Percentiles rank a stretch among this genome's conserved stretches.
These are phyloP conservation scores for Lycaon pictus DNA, from an alignment of 2,113 vertebrate species.

Conservation along the genomic window DNA sequence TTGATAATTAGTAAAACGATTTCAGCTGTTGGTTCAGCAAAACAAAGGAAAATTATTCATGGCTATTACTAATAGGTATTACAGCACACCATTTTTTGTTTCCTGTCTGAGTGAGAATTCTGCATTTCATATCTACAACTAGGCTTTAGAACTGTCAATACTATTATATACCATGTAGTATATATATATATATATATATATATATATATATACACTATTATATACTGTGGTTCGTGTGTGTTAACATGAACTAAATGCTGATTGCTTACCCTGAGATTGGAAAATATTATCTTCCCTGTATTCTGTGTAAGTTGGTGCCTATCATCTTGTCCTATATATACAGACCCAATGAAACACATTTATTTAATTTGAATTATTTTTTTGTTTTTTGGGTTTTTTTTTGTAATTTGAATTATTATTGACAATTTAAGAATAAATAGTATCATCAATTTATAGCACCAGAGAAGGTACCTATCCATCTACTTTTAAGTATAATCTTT, in stretches of 20 bases:
- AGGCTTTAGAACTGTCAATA: not conserved
- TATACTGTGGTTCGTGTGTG: too few relatives aligned
- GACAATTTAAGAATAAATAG: slow-evolving; percentile 7
- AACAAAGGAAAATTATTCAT: slow-evolving; percentile 51
- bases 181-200: too few relatives aligned
- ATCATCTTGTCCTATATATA: not conserved
- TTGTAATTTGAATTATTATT: slow-evolving; percentile 42
- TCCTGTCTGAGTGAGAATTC: not conserved
- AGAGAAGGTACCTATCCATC: not conserved
- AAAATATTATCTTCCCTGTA: slow-evolving; percentile 11
- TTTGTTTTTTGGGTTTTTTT: too few relatives aligned
- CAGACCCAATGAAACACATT: not conserved
- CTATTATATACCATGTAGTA: not conserved
- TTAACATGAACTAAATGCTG: not conserved
- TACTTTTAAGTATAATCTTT: not conserved
- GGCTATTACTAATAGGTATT: not conserved
- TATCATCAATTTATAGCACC: not conserved
- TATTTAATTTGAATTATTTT: slow-evolving; percentile 41
- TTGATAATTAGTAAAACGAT: slow-evolving; percentile 34
- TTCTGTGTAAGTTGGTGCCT: slow-evolving; percentile 23
- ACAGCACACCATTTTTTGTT: not conserved
- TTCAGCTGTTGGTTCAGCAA: slow-evolving; percentile 13
- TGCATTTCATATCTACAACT: not conserved
- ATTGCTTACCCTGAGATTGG: not conserved
- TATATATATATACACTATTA: too few relatives aligned